These are phyloP conservation scores for Coenobita brevimanus DNA, from an alignment of 1,140 invertebrate genomes.

Conservation along the genomic window DNA sequence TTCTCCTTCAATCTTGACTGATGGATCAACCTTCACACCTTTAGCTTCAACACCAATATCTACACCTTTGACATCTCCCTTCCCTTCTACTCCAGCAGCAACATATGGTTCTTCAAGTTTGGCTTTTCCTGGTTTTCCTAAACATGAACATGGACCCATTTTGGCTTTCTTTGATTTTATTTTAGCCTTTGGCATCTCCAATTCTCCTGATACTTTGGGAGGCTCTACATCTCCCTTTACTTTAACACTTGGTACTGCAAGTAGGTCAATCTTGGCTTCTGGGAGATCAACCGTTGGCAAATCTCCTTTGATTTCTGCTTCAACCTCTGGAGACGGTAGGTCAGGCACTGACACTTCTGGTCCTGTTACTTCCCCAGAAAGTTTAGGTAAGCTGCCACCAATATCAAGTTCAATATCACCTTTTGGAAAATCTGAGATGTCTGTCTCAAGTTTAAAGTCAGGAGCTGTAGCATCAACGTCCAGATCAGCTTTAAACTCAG, in stretches of 20 bases:
- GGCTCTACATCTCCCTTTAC: conserved; percentile 19
- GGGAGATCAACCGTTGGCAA: not conserved
- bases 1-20: not conserved
- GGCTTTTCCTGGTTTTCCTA: conserved; percentile 48
- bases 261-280: not conserved
- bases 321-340: not conserved
- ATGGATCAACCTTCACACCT: too few species aligned
- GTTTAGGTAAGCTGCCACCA: not conserved
- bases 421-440: conserved; percentile 11
- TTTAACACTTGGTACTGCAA: not conserved
- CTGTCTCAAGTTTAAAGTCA: conserved; percentile 26
- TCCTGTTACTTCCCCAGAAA: conserved; percentile 24
- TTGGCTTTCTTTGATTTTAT: too few species aligned
- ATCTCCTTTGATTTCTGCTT: conserved; percentile 35
- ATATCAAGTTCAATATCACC: not conserved
- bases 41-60: conserved; percentile 5
- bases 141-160: too few species aligned
- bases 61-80: conserved; percentile 25
- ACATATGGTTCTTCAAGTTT: conserved; percentile 31
- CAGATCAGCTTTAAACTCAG: conserved; percentile 8
- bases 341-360: conserved; percentile 5
- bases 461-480: not conserved
- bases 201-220: conserved; percentile 15
- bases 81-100: too few species aligned
- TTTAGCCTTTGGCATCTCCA: conserved; percentile 2